A percentile compares a stretch with the other conserved stretches of the same genome.
These are phyloP conservation scores for Nothoprocta perdicaria DNA, from an alignment of 2,113 vertebrate species.

Conservation along the genomic window DNA sequence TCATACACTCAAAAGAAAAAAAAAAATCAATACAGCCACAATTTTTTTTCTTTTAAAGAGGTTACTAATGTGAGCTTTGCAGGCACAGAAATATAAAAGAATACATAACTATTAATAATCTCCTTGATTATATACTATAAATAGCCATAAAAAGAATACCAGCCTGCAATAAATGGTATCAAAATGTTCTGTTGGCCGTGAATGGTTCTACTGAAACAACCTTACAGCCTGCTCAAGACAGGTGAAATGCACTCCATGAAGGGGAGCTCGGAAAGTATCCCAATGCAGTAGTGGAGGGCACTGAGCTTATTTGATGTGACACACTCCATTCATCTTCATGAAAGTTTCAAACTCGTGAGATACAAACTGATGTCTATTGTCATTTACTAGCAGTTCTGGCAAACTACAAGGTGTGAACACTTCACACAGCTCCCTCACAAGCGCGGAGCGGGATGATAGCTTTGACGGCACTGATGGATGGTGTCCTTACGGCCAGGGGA, in stretches of 20 bases:
- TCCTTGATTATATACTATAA: background rate
- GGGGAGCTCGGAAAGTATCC: background rate
- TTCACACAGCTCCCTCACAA: conserved; percentile 5
- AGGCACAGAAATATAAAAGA: background rate
- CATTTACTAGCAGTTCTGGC: conserved; percentile 8
- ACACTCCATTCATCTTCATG: conserved; percentile 62
- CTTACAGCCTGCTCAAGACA: background rate
- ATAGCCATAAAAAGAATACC: background rate
- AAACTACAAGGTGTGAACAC: conserved; percentile 43
- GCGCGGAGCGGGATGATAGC: background rate
- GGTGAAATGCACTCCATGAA: background rate
- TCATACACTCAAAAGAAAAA: background rate
- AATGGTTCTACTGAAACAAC: background rate
- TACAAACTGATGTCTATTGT: conserved; percentile 48
- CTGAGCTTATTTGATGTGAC: conserved; percentile 51
- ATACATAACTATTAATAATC: background rate
- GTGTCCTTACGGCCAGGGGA: conserved; percentile 36
- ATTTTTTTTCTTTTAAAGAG: background rate
- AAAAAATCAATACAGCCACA: background rate
- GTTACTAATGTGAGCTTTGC: background rate
- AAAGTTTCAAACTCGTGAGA: conserved; percentile 56
- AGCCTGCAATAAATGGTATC: background rate
- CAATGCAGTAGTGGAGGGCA: background rate
- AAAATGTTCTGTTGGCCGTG: background rate
- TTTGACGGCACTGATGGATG: conserved; percentile 58